A percentile compares a stretch with the other conserved stretches of the same genome.
Evolutionary conservation across 2,113 vertebrate species (phyloP).

Genomic region (Trogon melanurus): DNA sequence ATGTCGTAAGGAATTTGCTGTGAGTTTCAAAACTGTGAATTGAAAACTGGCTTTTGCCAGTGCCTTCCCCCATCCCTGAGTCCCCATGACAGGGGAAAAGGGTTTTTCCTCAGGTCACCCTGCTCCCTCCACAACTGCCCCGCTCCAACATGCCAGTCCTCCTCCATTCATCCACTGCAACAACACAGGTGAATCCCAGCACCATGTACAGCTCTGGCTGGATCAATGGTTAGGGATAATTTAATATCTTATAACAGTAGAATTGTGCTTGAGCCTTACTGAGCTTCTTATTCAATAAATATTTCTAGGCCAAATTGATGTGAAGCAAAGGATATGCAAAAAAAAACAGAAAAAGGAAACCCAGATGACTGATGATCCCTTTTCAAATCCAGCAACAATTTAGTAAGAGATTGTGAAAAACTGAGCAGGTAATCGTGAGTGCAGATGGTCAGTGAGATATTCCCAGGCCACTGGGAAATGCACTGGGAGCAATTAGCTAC

Average conservation of each 20-base stretch:
- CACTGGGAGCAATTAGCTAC: not conserved
- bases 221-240: not conserved
- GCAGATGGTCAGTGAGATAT: not conserved
- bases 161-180: not conserved
- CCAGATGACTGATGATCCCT: not conserved
- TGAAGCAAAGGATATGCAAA: not conserved
- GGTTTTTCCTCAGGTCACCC: not conserved
- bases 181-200: not conserved
- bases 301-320: not conserved
- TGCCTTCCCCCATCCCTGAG: not conserved
- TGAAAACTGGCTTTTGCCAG: not conserved
- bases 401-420: not conserved
- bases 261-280: not conserved
- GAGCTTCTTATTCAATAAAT: not conserved
- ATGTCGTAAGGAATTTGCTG: not conserved
- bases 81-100: not conserved
- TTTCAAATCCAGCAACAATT: conserved; percentile 12
- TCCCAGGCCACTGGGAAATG: not conserved
- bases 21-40: not conserved
- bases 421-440: not conserved
- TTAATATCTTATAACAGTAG: not conserved
- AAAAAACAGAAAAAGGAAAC: not conserved
- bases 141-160: not conserved
- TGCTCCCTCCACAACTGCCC: not conserved
- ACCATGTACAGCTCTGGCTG: not conserved